A percentile compares a stretch with the other conserved stretches of the same genome.
Conservation (phyloP, 2,113 vertebrate species). For the Ptychochromis oligacanthus region DNA sequence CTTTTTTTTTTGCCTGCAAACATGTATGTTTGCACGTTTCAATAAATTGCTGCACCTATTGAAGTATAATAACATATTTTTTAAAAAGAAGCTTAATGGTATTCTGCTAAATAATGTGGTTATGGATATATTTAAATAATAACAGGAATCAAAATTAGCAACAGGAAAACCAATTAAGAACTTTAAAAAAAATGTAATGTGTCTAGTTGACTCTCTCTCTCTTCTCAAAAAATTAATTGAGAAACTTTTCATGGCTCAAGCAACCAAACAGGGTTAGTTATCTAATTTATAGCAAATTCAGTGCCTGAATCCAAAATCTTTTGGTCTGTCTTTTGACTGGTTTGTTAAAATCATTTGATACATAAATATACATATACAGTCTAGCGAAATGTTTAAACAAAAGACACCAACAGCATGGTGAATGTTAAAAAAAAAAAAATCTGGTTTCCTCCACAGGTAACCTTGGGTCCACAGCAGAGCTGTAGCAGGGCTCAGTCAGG, state of each 20-base stretch:
- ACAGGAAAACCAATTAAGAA: not conserved
- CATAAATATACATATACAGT: not conserved
- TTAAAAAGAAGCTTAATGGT: not conserved
- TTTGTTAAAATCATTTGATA: not conserved
- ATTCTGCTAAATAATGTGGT: not conserved
- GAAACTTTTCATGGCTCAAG: not conserved
- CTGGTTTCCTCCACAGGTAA: slow-evolving; percentile 79
- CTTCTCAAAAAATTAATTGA: not conserved
- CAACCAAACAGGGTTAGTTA: not conserved
- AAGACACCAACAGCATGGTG: not conserved
- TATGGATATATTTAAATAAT: not conserved
- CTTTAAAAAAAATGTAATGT: not conserved
- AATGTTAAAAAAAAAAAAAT: not conserved
- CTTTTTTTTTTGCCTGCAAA: no score
- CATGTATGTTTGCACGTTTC: no score
- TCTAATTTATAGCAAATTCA: not conserved
- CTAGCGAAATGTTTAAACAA: not conserved
- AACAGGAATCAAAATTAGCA: not conserved
- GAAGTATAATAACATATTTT: no score
- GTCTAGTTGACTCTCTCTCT: not conserved
- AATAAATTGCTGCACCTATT: not conserved
- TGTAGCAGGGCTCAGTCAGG: slow-evolving; percentile 88
- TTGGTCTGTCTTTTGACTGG: not conserved
- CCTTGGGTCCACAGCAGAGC: slow-evolving; percentile 86
- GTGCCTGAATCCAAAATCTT: not conserved